Evolutionary conservation across 2,888 invertebrate genomes (phyloP).

Genomic region (Chrysodeixis includens): DNA sequence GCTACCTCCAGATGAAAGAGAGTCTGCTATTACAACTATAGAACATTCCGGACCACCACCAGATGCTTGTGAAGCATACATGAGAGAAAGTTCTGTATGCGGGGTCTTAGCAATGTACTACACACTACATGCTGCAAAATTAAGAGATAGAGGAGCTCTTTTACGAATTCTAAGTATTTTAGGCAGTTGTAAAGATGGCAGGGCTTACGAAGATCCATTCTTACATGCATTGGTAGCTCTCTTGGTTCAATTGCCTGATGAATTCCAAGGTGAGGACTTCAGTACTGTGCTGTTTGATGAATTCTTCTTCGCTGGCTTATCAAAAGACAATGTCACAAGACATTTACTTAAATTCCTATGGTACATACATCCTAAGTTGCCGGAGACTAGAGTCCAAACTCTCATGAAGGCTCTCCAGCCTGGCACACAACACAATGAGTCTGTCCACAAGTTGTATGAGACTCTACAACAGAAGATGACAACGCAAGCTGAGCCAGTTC

Average conservation of each 20-base stretch:
- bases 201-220: slow-evolving; percentile 98
- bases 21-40: slow-evolving; percentile 97
- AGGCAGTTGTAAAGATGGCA: slow-evolving; percentile 96
- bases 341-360: slow-evolving; percentile 97
- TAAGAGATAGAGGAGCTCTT: slow-evolving; percentile 94
- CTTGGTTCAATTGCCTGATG: slow-evolving; percentile 96
- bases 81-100: slow-evolving; percentile 97
- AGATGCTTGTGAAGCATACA: slow-evolving; percentile 97
- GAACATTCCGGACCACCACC: slow-evolving; percentile 98
- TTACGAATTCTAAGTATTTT: slow-evolving; percentile 96
- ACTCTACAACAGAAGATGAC: slow-evolving; percentile 94
- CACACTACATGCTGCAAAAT: slow-evolving; percentile 95
- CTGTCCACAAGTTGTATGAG: slow-evolving; percentile 94
- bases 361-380: slow-evolving; percentile 96
- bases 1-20: slow-evolving; percentile 97
- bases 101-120: slow-evolving; percentile 98
- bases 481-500: slow-evolving; percentile 91
- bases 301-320: slow-evolving; percentile 96
- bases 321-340: slow-evolving; percentile 96
- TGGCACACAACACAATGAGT: slow-evolving; percentile 94
- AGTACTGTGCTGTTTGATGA: slow-evolving; percentile 98
- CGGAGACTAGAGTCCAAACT: slow-evolving; percentile 93
- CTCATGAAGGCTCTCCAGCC: slow-evolving; percentile 94
- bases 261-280: slow-evolving; percentile 97
- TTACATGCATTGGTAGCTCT: slow-evolving; percentile 96